A percentile compares a stretch with the other conserved stretches of the same genome.
These are phyloP conservation scores for Phataginus tricuspis DNA, from an alignment of 2,797 vertebrate species.

Conservation along the genomic window DNA sequence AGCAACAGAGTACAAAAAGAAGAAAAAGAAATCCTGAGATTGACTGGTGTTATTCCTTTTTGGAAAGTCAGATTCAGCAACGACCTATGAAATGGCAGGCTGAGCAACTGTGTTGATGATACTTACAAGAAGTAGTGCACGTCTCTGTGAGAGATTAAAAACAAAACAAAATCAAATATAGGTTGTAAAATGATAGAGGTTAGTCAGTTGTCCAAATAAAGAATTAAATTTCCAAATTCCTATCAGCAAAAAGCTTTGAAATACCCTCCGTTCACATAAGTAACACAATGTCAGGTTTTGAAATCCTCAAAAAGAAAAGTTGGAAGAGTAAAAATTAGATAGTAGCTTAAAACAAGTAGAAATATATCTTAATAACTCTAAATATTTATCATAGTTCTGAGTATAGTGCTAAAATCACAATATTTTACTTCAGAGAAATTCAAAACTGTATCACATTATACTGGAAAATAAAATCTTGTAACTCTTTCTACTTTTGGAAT, in stretches of 20 bases:
- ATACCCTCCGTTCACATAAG: neutral
- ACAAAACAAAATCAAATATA: neutral
- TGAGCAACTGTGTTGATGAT: neutral
- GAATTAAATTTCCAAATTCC: neutral
- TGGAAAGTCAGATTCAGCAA: neutral
- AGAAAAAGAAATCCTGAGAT: neutral
- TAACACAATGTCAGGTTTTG: neutral
- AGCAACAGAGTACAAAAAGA: neutral
- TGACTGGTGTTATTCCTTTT: neutral
- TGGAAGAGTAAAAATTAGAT: neutral
- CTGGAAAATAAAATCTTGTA: neutral
- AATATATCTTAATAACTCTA: neutral
- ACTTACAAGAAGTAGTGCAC: neutral
- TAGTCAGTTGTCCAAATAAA: neutral
- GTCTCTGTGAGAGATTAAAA: neutral
- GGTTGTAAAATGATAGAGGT: neutral
- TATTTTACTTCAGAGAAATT: neutral
- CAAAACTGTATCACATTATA: neutral
- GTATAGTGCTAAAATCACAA: neutral
- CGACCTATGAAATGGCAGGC: neutral
- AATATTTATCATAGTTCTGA: neutral
- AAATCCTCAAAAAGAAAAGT: neutral
- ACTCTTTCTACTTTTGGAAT: neutral
- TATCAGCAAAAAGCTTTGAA: neutral
- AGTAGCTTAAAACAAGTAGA: neutral